Percentiles rank a stretch among this genome's conserved stretches.
These are phyloP conservation scores for Dryocosmus kuriphilus DNA, from an alignment of 2,888 invertebrate species.

Conservation along the genomic window DNA sequence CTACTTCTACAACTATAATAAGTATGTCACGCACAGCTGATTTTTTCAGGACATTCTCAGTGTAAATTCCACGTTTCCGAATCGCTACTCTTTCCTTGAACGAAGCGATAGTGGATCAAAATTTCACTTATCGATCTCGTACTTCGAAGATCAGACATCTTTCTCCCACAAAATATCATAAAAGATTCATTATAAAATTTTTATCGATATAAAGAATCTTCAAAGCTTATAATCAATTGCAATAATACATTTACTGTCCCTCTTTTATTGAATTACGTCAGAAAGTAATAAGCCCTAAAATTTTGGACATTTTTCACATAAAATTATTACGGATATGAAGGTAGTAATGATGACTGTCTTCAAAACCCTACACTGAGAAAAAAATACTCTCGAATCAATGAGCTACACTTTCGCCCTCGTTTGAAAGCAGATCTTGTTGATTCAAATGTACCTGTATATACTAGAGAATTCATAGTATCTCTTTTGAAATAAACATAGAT, in stretches of 20 bases:
- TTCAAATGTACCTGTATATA: too few species aligned
- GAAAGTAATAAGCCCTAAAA: neutral
- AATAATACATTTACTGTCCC: neutral
- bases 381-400: too few species aligned
- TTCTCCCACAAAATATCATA: neutral
- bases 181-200: too few species aligned
- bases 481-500: too few species aligned
- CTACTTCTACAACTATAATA: conserved; percentile 15
- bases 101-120: neutral
- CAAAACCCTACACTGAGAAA: neutral
- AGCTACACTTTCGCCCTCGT: too few species aligned
- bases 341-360: neutral
- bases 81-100: neutral
- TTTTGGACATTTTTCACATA: neutral
- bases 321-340: neutral
- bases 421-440: too few species aligned
- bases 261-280: neutral
- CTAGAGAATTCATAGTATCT: too few species aligned
- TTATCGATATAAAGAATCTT: too few species aligned
- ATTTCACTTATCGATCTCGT: neutral
- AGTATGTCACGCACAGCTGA: conserved; percentile 7
- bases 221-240: neutral
- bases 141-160: neutral
- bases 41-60: conserved; percentile 32
- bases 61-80: neutral